A percentile compares a stretch with the other conserved stretches of the same genome.
These are phyloP conservation scores for Lasius fuliginosus DNA, from an alignment of 2,888 invertebrate genomes.

Conservation along the genomic window DNA sequence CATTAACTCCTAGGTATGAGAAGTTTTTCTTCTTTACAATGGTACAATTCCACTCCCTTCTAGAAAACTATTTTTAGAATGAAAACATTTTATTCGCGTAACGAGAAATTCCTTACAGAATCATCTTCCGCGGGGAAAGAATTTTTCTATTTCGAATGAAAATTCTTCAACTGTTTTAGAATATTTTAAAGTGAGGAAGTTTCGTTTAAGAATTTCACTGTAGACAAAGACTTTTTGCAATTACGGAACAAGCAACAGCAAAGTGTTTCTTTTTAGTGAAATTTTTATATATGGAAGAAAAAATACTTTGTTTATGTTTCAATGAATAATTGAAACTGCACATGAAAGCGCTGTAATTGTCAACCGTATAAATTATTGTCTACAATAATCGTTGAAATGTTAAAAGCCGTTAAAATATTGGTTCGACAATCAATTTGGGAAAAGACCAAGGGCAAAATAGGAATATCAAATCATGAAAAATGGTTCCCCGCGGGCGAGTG, in stretches of 20 bases:
- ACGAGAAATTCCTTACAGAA: slow-evolving; percentile 4
- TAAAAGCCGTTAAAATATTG: slow-evolving; percentile 5
- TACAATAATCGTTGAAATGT: slow-evolving; percentile 5
- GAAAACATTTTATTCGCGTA: neutral
- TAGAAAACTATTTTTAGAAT: neutral
- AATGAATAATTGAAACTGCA: slow-evolving; percentile 15
- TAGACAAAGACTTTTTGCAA: neutral
- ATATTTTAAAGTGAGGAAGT: neutral
- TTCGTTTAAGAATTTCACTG: neutral
- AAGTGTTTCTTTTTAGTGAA: neutral
- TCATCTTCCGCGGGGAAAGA: neutral
- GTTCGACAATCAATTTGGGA: neutral
- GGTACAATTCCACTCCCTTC: neutral
- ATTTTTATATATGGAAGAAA: neutral
- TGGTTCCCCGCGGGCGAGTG: slow-evolving; percentile 19
- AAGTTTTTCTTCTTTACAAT: slow-evolving; percentile 12
- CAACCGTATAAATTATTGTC: slow-evolving; percentile 8
- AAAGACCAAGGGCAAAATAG: slow-evolving; percentile 3
- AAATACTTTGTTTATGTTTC: neutral
- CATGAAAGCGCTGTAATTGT: neutral
- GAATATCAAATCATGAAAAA: slow-evolving; percentile 24
- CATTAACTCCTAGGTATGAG: neutral
- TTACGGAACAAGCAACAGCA: neutral
- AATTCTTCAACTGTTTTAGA: neutral
- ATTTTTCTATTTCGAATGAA: neutral